Base-by-base conservation (phyloP, 2,113 vertebrate species). In the Ictalurus punctatus region DNA sequence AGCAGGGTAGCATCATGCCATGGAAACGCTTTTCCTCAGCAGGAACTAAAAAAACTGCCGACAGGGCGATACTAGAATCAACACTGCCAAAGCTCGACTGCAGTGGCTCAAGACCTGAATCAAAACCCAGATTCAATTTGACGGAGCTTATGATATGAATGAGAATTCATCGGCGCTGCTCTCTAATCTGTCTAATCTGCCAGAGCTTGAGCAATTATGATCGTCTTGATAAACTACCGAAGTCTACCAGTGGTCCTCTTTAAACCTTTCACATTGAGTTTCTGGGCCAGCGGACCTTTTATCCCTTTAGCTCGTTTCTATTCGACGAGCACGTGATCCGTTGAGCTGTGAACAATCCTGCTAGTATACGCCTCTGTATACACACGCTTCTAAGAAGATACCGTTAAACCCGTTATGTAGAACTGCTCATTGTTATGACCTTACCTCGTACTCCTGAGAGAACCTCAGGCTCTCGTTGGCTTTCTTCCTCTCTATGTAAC, bases 391-490 rank as follows among this genome's bases (percentile, higher is more conserved):
- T 44, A 23, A 37, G 30, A 40, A 21, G 71, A 73, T 2, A 73
- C 6, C 8, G 0, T 44, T 21, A 44, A 40, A 44, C 7, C 9
- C 3, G 48, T 52, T 52, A 0, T 52, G 48, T 10, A 52, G 8
- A 52, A 10, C 9, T 52, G 48, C 1, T 52, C 8, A 52, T 1
- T 52, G 48, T 52, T 52, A 9, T 52, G 61, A n/a, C 69, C 78
- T 65, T 97, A 99, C 98, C 97, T 99, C 98, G 92, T 99, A 99
- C 91, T 99, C 98, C 95, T 99, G 98, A 90, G 98, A 99, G 94
- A 99, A 99, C 94, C 99, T 98, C 95, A 99, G 95, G 95, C 98
- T 99, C 95, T 99, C 98, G 93, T 99, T 99, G 87, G 98, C 97
- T 97, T 99, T 99, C 93, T 99, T 93, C 92, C 97, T 96, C 94